These are phyloP conservation scores for Drosophila rhopaloa DNA, from an alignment of 1,140 invertebrate species.

Conservation along the genomic window DNA sequence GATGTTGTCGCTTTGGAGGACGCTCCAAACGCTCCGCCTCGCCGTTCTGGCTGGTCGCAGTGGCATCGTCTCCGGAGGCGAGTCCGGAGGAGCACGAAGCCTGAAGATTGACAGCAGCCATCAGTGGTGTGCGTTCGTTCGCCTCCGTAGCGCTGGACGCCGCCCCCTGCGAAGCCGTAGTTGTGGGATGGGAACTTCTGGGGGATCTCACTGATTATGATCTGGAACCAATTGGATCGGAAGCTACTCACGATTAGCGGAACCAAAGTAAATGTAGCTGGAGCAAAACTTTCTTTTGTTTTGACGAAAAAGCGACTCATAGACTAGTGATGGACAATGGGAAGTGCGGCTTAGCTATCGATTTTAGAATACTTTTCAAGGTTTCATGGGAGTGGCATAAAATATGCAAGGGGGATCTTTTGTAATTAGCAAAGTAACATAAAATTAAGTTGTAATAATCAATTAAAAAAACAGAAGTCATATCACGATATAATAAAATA, in stretches of 20 bases:
- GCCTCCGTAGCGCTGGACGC: slow-evolving; percentile 64
- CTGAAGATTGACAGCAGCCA: slow-evolving; percentile 90
- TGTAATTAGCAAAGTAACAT: too few species aligned
- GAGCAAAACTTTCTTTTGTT: slow-evolving; percentile 43
- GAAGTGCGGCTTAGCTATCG: slow-evolving; percentile 19
- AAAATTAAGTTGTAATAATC: too few species aligned
- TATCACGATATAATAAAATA: too few species aligned
- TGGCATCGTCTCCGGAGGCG: slow-evolving; percentile 21
- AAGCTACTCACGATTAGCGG: slow-evolving; percentile 7
- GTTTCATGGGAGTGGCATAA: not conserved
- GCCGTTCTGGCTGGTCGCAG: slow-evolving; percentile 42
- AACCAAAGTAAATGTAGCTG: slow-evolving; percentile 1
- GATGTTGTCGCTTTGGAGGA: slow-evolving; percentile 63
- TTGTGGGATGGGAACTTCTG: slow-evolving; percentile 24
- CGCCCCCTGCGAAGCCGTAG: slow-evolving; percentile 67
- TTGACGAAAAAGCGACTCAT: slow-evolving; percentile 37
- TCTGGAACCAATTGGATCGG: not conserved
- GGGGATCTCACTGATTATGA: not conserved
- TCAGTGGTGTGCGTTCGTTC: slow-evolving; percentile 91
- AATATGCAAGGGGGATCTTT: not conserved
- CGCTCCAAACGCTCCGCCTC: slow-evolving; percentile 69
- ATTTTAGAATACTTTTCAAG: not conserved
- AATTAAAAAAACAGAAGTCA: too few species aligned
- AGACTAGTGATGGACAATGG: slow-evolving; percentile 15
- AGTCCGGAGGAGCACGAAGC: slow-evolving; percentile 71